Base-by-base conservation (phyloP, 2,797 vertebrate genomes). In the Pterois miles region DNA sequence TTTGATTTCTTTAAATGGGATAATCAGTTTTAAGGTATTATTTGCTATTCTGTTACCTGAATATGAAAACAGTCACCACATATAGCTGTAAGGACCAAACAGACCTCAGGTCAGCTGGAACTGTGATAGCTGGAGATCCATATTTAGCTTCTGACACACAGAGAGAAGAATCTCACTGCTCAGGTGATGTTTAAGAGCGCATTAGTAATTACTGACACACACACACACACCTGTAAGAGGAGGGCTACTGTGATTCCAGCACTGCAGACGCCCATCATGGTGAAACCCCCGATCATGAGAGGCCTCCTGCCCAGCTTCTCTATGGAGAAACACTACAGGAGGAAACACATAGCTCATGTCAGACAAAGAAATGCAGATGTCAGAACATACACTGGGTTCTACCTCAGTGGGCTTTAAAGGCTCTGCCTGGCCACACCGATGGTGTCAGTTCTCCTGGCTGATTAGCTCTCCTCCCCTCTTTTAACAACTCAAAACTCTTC, bases 241-340 rank as follows among this genome's bases (percentile, higher is more conserved):
- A 97, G 93, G 4, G 96, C 88, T 25, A 96, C 0, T 0, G 97
- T 98, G 88, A 98, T 97, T 79, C 97, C 96, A 22, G 95, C 93
- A 0, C 92, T 96, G 93, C 96, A 97, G 60, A 98, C 22, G 10
- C 96, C 97, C 97, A 98, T 98, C 71, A 95, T 78, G 2, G 91
- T 88, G 85, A 98, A 98, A 0, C 97, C 97, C 0, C 93, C 94
- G 43, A 98, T 96, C 89, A 98, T 93, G 40, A 98, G 95, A 3
- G 96, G 96, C 70, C 96, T 95, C 67, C 97, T 92, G 50, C 97
- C 97, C 85, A 98, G 79, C 84, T 93, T 96, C 92, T 98, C 97
- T 0, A 98, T 97, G 56, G 96, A 97, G 73, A 98, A 96, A 85
- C 97, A 97, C 97, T 98, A 78, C 7, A 74, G 18, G 36, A 78